Evolutionary conservation across 2,888 invertebrate species (phyloP).

Genomic region (Rhingia campestris): DNA sequence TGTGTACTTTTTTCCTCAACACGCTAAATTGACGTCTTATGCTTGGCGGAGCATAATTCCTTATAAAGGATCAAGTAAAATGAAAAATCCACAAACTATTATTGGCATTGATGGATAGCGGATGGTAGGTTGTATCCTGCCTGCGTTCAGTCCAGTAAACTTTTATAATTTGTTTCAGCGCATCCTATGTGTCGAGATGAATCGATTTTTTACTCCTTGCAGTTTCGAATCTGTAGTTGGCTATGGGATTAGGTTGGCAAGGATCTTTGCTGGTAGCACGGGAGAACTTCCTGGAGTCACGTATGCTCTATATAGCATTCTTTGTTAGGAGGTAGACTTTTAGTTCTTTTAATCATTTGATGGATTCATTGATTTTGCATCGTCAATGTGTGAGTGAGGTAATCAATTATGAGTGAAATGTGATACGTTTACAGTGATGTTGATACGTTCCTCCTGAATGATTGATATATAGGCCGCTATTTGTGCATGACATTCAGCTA

Average conservation of each 20-base stretch:
- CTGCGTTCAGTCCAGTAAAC: not conserved
- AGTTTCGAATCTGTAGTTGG: not conserved
- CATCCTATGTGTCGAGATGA: not conserved
- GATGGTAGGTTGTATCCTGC: conserved; percentile 15
- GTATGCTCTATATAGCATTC: conserved; percentile 1
- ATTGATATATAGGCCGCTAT: not conserved
- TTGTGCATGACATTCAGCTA: not conserved
- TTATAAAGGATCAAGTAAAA: conserved; percentile 9
- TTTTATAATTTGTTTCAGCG: conserved; percentile 33
- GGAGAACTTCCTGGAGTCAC: conserved; percentile 1
- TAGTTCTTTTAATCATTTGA: conserved; percentile 32
- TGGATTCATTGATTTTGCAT: conserved; percentile 18
- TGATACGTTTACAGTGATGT: not conserved
- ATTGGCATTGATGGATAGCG: conserved; percentile 53
- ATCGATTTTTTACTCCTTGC: not conserved
- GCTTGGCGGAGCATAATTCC: conserved; percentile 52
- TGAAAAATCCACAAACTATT: conserved; percentile 32
- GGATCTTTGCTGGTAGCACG: conserved; percentile 1
- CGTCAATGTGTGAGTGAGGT: conserved; percentile 6
- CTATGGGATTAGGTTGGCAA: not conserved
- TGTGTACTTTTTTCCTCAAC: conserved; percentile 48
- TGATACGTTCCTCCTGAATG: not conserved
- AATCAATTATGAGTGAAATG: conserved; percentile 4
- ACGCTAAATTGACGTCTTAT: conserved; percentile 50
- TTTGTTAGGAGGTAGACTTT: not conserved